Evolutionary conservation across 2,113 vertebrate genomes (phyloP).

Genomic region (Zapus hudsonius): DNA sequence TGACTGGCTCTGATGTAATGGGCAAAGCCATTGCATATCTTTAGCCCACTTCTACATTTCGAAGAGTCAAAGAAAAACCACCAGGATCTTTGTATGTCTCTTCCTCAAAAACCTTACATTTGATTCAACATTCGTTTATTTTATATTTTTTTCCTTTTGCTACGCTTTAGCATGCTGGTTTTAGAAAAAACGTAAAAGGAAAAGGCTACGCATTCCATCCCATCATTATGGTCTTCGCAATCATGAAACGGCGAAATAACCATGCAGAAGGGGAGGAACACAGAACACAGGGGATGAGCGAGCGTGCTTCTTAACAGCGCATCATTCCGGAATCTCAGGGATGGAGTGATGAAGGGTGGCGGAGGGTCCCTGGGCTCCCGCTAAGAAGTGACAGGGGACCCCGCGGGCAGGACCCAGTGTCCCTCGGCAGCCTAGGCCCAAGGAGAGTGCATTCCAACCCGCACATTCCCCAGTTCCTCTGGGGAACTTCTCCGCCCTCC

Average conservation of each 20-base stretch:
- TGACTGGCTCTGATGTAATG: constrained; percentile 83
- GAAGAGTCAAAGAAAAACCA: constrained; percentile 38
- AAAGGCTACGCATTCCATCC: constrained; percentile 57
- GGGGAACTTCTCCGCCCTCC: constrained; percentile 70
- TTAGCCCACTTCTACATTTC: constrained; percentile 57
- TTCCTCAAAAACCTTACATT: constrained; percentile 37
- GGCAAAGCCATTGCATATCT: constrained; percentile 71
- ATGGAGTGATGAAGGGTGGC: neutral
- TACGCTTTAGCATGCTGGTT: constrained; percentile 13
- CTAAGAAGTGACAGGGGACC: neutral
- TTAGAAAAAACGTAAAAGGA: too few species aligned
- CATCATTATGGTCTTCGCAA: constrained; percentile 55
- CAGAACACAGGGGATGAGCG: neutral
- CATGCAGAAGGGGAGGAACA: neutral
- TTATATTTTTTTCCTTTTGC: neutral
- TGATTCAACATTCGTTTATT: neutral
- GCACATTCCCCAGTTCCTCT: constrained; percentile 82
- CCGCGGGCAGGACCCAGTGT: neutral
- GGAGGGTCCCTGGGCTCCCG: neutral
- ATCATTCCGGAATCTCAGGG: constrained; percentile 48
- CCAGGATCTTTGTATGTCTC: neutral
- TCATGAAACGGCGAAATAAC: constrained; percentile 59
- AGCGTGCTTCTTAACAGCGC: constrained; percentile 10
- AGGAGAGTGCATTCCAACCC: constrained; percentile 13
- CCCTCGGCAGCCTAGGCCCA: neutral